These are phyloP conservation scores for Papilio elwesi DNA, from an alignment of 2,888 invertebrate species.

Conservation along the genomic window DNA sequence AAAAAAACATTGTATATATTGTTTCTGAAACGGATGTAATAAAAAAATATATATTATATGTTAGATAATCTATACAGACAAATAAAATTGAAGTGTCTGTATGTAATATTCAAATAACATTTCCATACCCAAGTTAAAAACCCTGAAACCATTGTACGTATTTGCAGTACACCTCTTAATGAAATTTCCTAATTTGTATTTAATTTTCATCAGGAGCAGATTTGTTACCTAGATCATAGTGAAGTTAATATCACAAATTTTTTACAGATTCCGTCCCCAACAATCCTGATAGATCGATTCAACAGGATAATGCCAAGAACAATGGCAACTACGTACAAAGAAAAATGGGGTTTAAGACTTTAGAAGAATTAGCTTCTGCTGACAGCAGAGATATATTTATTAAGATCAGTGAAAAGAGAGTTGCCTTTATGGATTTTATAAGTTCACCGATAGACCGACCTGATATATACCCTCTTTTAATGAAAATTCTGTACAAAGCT, in stretches of 20 bases:
- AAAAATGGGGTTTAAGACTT: constrained; percentile 55
- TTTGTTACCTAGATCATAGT: neutral
- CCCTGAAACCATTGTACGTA: too few relatives aligned
- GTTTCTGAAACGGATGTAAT: too few relatives aligned
- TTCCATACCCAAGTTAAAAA: too few relatives aligned
- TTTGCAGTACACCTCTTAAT: too few relatives aligned
- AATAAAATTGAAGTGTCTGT: too few relatives aligned
- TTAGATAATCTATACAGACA: too few relatives aligned
- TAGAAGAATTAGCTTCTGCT: constrained; percentile 62
- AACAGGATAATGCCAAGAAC: neutral
- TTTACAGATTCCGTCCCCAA: constrained; percentile 1
- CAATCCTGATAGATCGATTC: neutral
- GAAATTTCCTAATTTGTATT: too few relatives aligned
- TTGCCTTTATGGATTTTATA: constrained; percentile 62
- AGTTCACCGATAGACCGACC: constrained; percentile 55
- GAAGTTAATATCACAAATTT: neutral
- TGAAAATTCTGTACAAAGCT: constrained; percentile 70
- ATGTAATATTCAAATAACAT: too few relatives aligned
- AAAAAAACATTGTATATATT: too few relatives aligned
- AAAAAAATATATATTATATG: too few relatives aligned
- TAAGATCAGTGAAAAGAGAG: constrained; percentile 60
- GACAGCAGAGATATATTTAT: constrained; percentile 64
- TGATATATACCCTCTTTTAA: constrained; percentile 67
- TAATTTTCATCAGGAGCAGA: neutral
- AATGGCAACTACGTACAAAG: constrained; percentile 17